Evolutionary conservation across 2,113 vertebrate species (phyloP), one percentile per base, ranked within the genome.

Genomic region (Phainopepla nitens): DNA sequence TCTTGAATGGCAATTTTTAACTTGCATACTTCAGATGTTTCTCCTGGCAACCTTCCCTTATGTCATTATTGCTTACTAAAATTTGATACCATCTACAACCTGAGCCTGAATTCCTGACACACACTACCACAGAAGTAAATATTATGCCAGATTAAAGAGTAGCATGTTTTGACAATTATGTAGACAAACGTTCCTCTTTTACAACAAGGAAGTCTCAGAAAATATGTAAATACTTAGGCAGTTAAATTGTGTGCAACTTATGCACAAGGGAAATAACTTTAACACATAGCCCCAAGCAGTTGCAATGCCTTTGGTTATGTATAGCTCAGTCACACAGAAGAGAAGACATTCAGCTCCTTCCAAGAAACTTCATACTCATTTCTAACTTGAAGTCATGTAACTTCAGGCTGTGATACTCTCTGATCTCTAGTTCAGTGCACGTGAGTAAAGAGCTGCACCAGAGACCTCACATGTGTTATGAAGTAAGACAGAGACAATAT

Each of bases 51-150:
- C 49, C 31, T 77, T 78, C 75, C 58, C 47, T 53, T 58, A n/a
- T 90, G 82, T 88, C 84, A 94, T 96, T 95, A 96, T 96, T 94
- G 95, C 93, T 94, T 95, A 94, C 68, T 93, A 96, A 96, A 96
- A 96, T 83, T 77, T 14, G 76, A 97, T 96, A 96, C 85, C 51
- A 88, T 95, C 93, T 95, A 95, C 85, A 89, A 93, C 56, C 51
- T 90, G 79, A 93, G 87, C 82, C 78, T 83, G 94, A 96, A 96
- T 96, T 94, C 94, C 82, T 96, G 85, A 94, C 75, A 62, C 73
- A 90, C 68, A 71, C 70, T 50, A 80, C 68, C 93, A 73, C 50
- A 96, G 73, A 79, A 68, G 85, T 72, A 95, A 95, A 94, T 90
- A 82, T 65, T 85, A 62, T 77, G 82, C 70, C 90, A 95, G 90